Base-by-base conservation (phyloP, 2,888 invertebrate species). In the Argyresthia albistria region DNA sequence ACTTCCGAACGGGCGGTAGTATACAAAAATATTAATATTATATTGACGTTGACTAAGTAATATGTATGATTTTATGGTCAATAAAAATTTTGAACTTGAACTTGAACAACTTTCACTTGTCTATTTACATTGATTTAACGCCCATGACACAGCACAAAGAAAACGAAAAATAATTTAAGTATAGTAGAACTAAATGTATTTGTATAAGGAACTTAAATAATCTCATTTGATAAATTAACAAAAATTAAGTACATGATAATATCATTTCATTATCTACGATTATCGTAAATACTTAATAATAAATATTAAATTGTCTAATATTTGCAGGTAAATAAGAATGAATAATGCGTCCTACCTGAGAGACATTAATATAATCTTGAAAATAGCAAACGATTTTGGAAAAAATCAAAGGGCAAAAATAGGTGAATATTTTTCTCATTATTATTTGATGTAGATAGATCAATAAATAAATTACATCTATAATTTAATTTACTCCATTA, bases 191-290 rank as follows among this genome's bases (percentile, higher is more conserved):
- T 43, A 50, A 52, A 11, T 53, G 50, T 50, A 52, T 54, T 54
- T 54, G 53, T 55, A 53, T 43, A 55, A 55, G 55, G 53, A 55
- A 55, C 55, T 53, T 55, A 56, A 56, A 56, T 53, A 39, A 54
- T 54, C 54, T 56, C 54, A 39, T 39, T 11, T 11, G 9, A 11
- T 39, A 39, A 39, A 39, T 39, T 11, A 11, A 11, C 39, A 11
- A 39, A 39, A 11, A 39, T 39, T 39, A 39, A 39, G 39, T 39
- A 39, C 39, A 39, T 39, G 39, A 39, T 11, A 9, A 39, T 39
- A 11, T 39, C n/a, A 11, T 39, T 39, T 11, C 39, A 39, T 39
- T 11, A 39, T 39, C n/a, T 9, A 39, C n/a, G 9, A 39, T 39
- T 1, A 39, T 8, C 8, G 36, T 8, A 36, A 36, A 36, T 36